phyloP scores from a whole-genome alignment of 1,140 invertebrate species.

The Chironomus striatipennis region DNA sequence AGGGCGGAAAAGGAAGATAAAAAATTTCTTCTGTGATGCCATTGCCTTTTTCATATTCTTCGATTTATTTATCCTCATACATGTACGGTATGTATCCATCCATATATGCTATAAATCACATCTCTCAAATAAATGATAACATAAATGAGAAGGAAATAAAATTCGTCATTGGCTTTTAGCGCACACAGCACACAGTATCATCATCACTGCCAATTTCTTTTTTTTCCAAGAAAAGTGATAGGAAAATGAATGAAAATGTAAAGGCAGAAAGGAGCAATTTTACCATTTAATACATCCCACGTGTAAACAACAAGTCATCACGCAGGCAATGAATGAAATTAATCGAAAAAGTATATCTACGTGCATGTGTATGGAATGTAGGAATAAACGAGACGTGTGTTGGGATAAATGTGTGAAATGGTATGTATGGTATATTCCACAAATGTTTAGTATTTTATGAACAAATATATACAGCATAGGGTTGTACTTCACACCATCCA shows the following conservation, averaged over 20 bases:
- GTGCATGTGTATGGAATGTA: neutral
- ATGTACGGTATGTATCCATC: too few relatives aligned
- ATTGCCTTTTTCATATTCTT: too few relatives aligned
- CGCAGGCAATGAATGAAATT: constrained; percentile 11
- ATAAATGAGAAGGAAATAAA: too few relatives aligned
- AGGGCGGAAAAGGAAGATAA: too few relatives aligned
- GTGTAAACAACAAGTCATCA: constrained; percentile 19
- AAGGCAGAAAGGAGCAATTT: neutral
- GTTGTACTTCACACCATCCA: neutral
- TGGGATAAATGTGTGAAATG: constrained; percentile 12
- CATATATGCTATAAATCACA: too few relatives aligned
- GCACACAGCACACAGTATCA: too few relatives aligned
- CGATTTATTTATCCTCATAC: too few relatives aligned
- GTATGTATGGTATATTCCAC: neutral
- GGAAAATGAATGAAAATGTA: neutral
- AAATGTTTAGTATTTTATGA: neutral
- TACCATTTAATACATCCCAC: constrained; percentile 16
- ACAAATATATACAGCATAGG: neutral
- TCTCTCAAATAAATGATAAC: too few relatives aligned
- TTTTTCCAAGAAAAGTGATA: neutral
- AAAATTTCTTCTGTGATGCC: too few relatives aligned
- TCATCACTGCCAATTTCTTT: too few relatives aligned
- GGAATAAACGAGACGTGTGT: neutral
- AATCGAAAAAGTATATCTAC: constrained; percentile 1
- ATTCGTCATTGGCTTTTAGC: too few relatives aligned